These are phyloP conservation scores for Platerodrilus igneus DNA, from an alignment of 2,888 invertebrate genomes.

Conservation along the genomic window DNA sequence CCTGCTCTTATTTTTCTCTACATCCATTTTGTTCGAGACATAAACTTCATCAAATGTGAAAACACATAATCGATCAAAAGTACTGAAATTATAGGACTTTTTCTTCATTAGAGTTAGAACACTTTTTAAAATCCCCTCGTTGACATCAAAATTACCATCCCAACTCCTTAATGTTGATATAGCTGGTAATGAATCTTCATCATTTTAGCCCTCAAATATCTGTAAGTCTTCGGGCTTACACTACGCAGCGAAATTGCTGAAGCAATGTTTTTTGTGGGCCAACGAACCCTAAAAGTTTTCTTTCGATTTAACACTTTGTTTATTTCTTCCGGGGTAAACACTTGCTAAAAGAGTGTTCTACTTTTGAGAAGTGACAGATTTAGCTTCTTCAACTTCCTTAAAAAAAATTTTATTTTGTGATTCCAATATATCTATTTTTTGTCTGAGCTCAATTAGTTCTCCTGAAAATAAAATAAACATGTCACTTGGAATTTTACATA, in stretches of 20 bases:
- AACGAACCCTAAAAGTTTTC: slow-evolving; percentile 6
- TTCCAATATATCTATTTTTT: slow-evolving; percentile 8
- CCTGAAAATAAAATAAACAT: too few species aligned
- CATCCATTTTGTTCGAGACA: slow-evolving; percentile 26
- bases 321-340: slow-evolving; percentile 13
- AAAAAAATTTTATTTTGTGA: slow-evolving; percentile 8
- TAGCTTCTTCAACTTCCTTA: too few species aligned
- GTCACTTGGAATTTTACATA: too few species aligned
- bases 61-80: slow-evolving; percentile 21
- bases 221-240: slow-evolving; percentile 22
- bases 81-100: slow-evolving; percentile 14
- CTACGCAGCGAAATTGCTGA: slow-evolving; percentile 19
- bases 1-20: slow-evolving; percentile 27
- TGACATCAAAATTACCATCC: slow-evolving; percentile 25
- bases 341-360: too few species aligned
- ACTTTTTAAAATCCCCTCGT: slow-evolving; percentile 24
- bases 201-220: slow-evolving; percentile 16
- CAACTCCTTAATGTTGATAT: slow-evolving; percentile 30
- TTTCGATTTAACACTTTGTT: slow-evolving; percentile 8
- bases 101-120: slow-evolving; percentile 25
- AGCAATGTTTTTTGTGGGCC: slow-evolving; percentile 18
- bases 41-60: slow-evolving; percentile 32
- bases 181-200: slow-evolving; percentile 27
- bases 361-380: too few species aligned
- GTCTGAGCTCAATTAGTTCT: too few species aligned